Percentiles rank a stretch among this genome's conserved stretches.
Conservation (phyloP, 2,888 invertebrate genomes). For the Cetonia aurata region DNA sequence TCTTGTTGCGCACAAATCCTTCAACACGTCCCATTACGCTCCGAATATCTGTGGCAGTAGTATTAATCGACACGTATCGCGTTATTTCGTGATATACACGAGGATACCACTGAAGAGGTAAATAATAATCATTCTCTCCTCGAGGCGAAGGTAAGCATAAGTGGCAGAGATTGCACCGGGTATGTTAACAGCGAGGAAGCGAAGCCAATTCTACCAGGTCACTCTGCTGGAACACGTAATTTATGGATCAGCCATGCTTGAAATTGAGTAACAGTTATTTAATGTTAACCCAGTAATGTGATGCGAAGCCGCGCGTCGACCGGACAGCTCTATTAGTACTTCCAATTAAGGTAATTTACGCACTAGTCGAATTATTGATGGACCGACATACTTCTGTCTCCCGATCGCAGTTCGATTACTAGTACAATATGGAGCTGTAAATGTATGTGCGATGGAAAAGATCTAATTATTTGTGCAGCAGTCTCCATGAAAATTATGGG, state of each 20-base stretch:
- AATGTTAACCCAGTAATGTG: constrained; percentile 38
- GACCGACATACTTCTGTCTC: background rate
- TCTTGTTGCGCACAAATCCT: background rate
- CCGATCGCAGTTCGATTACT: background rate
- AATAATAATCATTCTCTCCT: no score
- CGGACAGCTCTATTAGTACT: constrained; percentile 36
- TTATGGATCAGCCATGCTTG: constrained; percentile 35
- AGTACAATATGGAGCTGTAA: no score
- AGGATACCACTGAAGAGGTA: no score
- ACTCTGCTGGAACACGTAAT: constrained; percentile 25
- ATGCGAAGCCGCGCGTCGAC: constrained; percentile 27
- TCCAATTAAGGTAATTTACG: constrained; percentile 39
- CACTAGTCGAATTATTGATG: constrained; percentile 31
- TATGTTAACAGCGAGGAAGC: background rate
- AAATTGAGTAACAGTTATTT: constrained; percentile 40
- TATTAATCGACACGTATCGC: no score
- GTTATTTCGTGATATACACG: no score
- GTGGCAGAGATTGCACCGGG: no score
- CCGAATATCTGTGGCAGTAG: background rate
- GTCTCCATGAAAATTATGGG: no score
- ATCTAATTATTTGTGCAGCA: no score
- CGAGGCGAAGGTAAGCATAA: no score
- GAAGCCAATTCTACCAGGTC: constrained; percentile 28
- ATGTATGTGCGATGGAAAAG: no score
- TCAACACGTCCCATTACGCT: background rate